Percentiles rank a stretch among this genome's conserved stretches.
Conservation (phyloP, 1,140 invertebrate genomes). For the Sarcophaga peregrina region DNA sequence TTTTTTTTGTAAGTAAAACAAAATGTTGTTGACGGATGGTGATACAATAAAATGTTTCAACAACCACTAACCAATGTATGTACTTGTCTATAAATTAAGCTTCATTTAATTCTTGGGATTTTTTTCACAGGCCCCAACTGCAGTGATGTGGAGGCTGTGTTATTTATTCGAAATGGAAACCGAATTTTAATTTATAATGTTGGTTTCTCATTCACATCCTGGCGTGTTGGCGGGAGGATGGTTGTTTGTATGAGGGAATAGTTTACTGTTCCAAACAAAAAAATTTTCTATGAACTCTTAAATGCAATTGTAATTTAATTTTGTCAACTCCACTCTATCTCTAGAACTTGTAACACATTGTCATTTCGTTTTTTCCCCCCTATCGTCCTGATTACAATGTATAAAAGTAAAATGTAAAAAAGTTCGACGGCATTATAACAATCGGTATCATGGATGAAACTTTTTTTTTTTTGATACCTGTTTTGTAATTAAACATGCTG, state of each 20-base stretch:
- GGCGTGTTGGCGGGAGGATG: background rate
- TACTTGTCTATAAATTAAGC: conserved; percentile 27
- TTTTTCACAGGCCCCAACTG: background rate
- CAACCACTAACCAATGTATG: background rate
- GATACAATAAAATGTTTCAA: background rate
- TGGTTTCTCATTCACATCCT: background rate
- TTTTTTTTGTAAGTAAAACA: conserved; percentile 1
- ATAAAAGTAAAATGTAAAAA: no score
- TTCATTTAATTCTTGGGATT: conserved; percentile 13
- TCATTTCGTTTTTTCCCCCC: no score
- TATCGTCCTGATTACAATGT: no score
- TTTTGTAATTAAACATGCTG: background rate
- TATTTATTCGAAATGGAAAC: background rate
- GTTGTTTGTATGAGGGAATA: background rate
- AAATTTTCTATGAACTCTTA: background rate
- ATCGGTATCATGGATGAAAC: no score
- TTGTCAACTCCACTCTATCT: no score
- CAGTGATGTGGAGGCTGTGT: background rate
- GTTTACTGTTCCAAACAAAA: background rate
- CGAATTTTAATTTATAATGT: conserved; percentile 2
- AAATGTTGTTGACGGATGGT: background rate
- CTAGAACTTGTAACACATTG: no score
- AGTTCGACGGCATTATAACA: no score
- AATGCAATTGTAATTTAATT: no score
- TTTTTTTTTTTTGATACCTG: background rate